Evolutionary conservation across 2,888 invertebrate genomes (phyloP).

Genomic region (Eristalis intricaria): DNA sequence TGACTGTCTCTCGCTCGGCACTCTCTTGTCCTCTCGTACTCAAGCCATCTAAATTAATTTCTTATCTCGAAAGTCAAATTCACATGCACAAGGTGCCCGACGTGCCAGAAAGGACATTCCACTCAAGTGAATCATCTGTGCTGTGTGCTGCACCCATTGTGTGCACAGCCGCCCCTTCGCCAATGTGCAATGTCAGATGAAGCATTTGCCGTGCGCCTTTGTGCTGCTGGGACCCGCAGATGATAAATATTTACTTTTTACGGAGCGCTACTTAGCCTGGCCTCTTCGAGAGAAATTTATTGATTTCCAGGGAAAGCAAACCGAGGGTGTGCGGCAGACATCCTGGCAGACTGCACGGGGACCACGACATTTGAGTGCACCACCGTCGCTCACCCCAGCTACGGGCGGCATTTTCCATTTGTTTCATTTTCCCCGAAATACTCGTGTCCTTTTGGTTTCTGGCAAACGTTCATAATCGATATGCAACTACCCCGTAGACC

Average conservation of each 20-base stretch:
- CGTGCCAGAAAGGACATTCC: conserved; percentile 30
- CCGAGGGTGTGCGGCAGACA: conserved; percentile 29
- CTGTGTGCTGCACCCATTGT: neutral
- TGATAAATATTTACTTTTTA: conserved; percentile 50
- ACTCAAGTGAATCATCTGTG: conserved; percentile 31
- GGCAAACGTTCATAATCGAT: conserved; percentile 66
- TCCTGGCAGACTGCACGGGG: conserved; percentile 46
- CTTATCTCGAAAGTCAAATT: conserved; percentile 31
- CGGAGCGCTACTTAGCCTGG: conserved; percentile 21
- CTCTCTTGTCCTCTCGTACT: neutral
- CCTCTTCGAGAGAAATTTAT: conserved; percentile 26
- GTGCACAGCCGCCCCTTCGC: conserved; percentile 4
- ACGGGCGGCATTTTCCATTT: conserved; percentile 8
- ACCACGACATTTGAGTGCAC: conserved; percentile 8
- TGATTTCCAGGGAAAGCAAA: conserved; percentile 31
- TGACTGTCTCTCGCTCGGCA: conserved; percentile 16
- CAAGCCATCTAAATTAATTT: conserved; percentile 33
- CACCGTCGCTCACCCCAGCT: conserved; percentile 1
- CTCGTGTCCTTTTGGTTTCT: conserved; percentile 40
- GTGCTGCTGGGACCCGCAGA: conserved; percentile 9
- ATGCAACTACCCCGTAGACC: conserved; percentile 18
- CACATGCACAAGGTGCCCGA: conserved; percentile 5
- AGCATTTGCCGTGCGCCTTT: neutral
- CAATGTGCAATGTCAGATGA: conserved; percentile 35
- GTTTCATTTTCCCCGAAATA: conserved; percentile 31